These are phyloP conservation scores for Phacellophora camtschatica DNA, from an alignment of 30 jellyfish, hydroid and myxozoan species.

Conservation along the genomic window DNA sequence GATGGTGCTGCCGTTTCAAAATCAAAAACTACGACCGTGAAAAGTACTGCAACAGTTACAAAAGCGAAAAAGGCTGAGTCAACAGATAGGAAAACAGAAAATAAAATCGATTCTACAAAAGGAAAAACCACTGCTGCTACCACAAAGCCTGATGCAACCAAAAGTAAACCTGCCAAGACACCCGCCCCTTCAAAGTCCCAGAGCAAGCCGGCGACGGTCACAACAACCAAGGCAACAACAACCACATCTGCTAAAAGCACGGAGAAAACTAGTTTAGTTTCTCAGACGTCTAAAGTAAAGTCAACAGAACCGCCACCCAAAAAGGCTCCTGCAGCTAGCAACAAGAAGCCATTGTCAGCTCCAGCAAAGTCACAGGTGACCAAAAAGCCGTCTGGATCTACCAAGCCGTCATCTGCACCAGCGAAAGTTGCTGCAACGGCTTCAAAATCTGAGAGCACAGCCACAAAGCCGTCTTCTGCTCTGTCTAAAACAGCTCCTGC, in stretches of 20 bases:
- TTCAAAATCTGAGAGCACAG: constrained; percentile 5
- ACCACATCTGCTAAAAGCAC: background rate
- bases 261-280: background rate
- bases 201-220: background rate
- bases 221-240: constrained; percentile 4
- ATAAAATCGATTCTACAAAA: background rate
- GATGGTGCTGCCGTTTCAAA: constrained; percentile 38
- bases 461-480: background rate
- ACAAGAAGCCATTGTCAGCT: constrained; percentile 55
- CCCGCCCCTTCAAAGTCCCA: background rate
- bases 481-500: constrained; percentile 1
- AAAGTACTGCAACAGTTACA: background rate
- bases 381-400: constrained; percentile 13
- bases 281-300: background rate
- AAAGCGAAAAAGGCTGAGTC: background rate
- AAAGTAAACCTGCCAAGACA: background rate
- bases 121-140: background rate
- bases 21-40: background rate
- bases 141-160: background rate
- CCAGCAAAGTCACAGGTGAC: constrained; percentile 7
- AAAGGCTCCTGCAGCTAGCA: constrained; percentile 8
- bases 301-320: constrained; percentile 3
- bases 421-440: constrained; percentile 35
- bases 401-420: constrained; percentile 47
- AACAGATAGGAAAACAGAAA: background rate